Evolutionary conservation across 2,797 vertebrate genomes (phyloP), one percentile per base, ranked within the genome.

Genomic region (Carapus acus): DNA sequence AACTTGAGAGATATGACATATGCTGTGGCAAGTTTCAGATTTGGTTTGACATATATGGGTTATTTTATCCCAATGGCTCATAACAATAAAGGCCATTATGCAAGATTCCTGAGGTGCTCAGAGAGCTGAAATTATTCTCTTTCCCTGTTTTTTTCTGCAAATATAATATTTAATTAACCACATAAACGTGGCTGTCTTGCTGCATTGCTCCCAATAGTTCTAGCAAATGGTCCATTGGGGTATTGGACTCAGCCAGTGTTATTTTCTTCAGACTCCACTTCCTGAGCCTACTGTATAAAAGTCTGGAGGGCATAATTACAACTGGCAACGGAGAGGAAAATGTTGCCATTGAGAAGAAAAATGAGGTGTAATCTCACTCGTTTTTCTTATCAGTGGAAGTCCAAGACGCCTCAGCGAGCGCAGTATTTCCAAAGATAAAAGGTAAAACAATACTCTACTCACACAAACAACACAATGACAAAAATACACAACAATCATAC

Each of bases 221-320:
- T 21, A 23, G 58, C 7, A 50, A 74, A 72, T 17, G 29, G 65
- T 57, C 69, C 61, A 60, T 58, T 51, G 53, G 65, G 62, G 59
- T 41, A 49, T 73, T 54, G 56, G 65, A 69, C 65, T 63, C 46
- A 44, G 37, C 47, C 55, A 19, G 37, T 43, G 29, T 62, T 75
- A 69, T 73, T 78, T 74, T 74, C 65, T 68, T 55, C 47, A 64
- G 62, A 69, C 69, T 59, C 48, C 65, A 73, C 77, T 79, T 72
- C 69, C 53, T 56, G 55, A 27, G 1, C 65, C 73, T 64, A 55
- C 43, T 68, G 65, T 73, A 50, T 61, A 71, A 73, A 83, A 73
- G 75, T 72, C 82, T 82, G 71, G 63, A 71, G 74, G 82, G 81
- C 76, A 76, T 70, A 83, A 85, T 85, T 83, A 84, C 69, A 68